These are phyloP conservation scores for Camelus dromedarius DNA, from an alignment of 2,113 vertebrate genomes.

Conservation along the genomic window DNA sequence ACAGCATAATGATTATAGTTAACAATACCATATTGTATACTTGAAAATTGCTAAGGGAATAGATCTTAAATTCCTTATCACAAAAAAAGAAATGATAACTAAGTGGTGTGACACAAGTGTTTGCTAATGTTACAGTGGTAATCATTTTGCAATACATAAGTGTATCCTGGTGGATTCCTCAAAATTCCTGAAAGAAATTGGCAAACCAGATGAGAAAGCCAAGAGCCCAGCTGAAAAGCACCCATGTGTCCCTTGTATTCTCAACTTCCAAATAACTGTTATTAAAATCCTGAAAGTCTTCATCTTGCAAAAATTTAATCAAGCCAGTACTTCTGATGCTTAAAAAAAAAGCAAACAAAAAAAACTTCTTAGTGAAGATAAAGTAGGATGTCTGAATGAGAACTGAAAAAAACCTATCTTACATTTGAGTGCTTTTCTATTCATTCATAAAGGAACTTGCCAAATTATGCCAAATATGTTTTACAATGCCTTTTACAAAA, in stretches of 20 bases:
- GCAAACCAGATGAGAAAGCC: neutral
- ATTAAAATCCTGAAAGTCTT: neutral
- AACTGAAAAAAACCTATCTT: neutral
- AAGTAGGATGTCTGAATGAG: conserved; percentile 9
- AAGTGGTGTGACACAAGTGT: neutral
- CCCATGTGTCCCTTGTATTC: neutral
- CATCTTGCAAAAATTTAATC: neutral
- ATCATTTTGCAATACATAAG: neutral
- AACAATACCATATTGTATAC: neutral
- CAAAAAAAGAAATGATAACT: neutral
- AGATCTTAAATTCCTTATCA: neutral
- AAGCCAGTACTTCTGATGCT: neutral
- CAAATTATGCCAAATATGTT: conserved; percentile 36
- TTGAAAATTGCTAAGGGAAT: neutral
- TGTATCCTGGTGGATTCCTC: neutral
- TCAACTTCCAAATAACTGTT: neutral
- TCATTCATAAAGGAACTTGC: conserved; percentile 6
- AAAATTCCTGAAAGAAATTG: conserved; percentile 22
- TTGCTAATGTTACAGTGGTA: neutral
- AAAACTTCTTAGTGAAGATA: neutral
- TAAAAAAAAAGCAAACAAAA: neutral
- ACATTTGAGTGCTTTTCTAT: neutral
- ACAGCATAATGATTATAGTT: neutral
- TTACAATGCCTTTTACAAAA: conserved; percentile 27
- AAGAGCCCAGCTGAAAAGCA: neutral